Conservation (phyloP, 2,113 vertebrate species). For the Leptocoma aspasia region DNA sequence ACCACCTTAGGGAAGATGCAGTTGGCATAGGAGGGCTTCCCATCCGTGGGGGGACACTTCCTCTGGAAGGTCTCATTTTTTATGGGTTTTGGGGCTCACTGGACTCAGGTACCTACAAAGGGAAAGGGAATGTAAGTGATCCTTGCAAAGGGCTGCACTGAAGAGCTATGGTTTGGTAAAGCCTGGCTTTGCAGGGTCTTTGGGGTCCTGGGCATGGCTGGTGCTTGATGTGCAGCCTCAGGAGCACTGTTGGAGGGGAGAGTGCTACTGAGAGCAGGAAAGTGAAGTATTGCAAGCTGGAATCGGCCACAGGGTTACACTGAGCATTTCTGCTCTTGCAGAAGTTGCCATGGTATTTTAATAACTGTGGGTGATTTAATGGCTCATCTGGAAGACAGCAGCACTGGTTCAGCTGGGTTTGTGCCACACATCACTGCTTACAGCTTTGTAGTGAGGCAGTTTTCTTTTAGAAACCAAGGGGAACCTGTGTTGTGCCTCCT, state of each 20-base stretch:
- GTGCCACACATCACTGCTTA: neutral
- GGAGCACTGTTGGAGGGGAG: neutral
- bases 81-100: rapidly evolving
- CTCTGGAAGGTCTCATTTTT: neutral
- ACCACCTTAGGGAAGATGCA: neutral
- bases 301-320: neutral
- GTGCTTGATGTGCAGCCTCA: neutral
- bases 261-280: rapidly evolving
- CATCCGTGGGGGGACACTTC: neutral
- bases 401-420: neutral
- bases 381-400: neutral
- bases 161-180: rapidly evolving
- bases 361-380: neutral
- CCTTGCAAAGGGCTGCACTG: neutral
- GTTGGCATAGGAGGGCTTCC: neutral
- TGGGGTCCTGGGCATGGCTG: neutral
- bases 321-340: neutral
- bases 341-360: conserved; percentile 39
- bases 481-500: neutral
- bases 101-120: neutral
- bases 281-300: rapidly evolving
- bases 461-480: neutral
- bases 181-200: rapidly evolving
- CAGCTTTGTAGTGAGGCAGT: neutral
- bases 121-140: neutral